A percentile compares a stretch with the other conserved stretches of the same genome.
Conservation (phyloP, 2,888 invertebrate species). For the Athetis lepigone region DNA sequence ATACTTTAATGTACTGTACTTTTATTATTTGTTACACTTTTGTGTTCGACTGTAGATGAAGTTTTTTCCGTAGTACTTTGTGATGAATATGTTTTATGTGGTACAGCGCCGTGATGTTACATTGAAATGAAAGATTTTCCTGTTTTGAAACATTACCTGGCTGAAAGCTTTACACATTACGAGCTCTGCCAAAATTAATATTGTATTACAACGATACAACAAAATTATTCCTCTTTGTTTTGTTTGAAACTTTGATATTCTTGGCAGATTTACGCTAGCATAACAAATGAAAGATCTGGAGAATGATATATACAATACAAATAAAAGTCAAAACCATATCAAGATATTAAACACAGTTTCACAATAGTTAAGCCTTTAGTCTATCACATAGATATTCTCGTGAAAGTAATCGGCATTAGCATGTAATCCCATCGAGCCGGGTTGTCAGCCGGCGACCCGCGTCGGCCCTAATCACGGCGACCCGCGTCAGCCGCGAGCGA, state of each 20-base stretch:
- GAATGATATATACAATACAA: background rate
- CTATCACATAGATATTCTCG: conserved; percentile 29
- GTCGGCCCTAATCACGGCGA: conserved; percentile 58
- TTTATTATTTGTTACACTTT: conserved; percentile 61
- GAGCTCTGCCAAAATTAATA: conserved; percentile 35
- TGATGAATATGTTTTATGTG: conserved; percentile 27
- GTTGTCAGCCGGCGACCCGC: conserved; percentile 52
- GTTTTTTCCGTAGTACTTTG: conserved; percentile 28
- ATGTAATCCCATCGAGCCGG: conserved; percentile 52
- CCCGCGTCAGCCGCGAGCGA: conserved; percentile 49
- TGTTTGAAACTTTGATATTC: background rate
- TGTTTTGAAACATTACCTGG: conserved; percentile 12
- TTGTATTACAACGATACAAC: conserved; percentile 3
- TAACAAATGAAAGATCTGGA: background rate
- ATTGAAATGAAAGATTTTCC: conserved; percentile 4
- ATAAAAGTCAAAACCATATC: background rate
- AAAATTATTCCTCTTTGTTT: conserved; percentile 18
- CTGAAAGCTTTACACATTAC: conserved; percentile 1
- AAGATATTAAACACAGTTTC: background rate
- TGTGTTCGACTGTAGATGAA: conserved; percentile 48
- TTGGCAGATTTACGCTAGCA: background rate
- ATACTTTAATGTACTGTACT: conserved; percentile 65
- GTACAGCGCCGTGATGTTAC: conserved; percentile 24
- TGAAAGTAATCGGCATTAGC: conserved; percentile 51
- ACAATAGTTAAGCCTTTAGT: conserved; percentile 2